Conservation (phyloP, 1,140 invertebrate genomes). For the Alviniconcha marisindica region DNA sequence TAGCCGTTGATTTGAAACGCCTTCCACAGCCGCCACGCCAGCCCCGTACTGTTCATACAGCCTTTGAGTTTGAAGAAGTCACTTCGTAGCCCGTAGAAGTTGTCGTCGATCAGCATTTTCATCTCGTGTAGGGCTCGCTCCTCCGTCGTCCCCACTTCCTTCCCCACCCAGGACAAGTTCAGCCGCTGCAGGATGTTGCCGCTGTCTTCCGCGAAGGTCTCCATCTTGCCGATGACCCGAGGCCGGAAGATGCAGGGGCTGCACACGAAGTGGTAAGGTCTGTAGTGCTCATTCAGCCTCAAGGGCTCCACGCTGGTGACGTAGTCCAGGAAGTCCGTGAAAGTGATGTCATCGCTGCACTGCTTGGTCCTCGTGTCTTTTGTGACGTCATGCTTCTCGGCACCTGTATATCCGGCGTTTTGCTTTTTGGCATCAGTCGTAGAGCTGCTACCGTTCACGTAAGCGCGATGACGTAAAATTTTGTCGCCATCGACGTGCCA, state of each 20-base stretch:
- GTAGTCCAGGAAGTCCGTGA: conserved; percentile 39
- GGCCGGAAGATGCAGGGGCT: too few species aligned
- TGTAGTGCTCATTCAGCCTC: conserved; percentile 29
- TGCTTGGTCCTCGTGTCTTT: too few species aligned
- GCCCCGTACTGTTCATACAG: neutral
- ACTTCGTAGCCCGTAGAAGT: neutral
- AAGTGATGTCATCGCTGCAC: conserved; percentile 37
- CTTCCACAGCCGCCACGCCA: neutral
- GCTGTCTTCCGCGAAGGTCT: too few species aligned
- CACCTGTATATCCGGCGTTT: too few species aligned
- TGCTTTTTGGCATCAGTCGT: too few species aligned
- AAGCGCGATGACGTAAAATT: too few species aligned
- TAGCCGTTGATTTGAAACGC: neutral
- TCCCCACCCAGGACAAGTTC: conserved; percentile 21
- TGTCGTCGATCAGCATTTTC: neutral
- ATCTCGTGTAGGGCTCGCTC: neutral
- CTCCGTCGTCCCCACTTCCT: conserved; percentile 28
- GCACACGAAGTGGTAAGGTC: neutral
- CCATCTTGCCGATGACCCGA: too few species aligned
- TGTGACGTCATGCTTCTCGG: too few species aligned
- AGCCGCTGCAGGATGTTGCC: conserved; percentile 22
- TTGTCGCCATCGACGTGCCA: conserved; percentile 52
- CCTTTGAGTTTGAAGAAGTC: neutral
- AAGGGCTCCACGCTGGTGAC: neutral
- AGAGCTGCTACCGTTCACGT: too few species aligned